A percentile compares a stretch with the other conserved stretches of the same genome.
These are phyloP conservation scores for Folsomia manolachei DNA, from an alignment of 2,888 invertebrate species.

Conservation along the genomic window DNA sequence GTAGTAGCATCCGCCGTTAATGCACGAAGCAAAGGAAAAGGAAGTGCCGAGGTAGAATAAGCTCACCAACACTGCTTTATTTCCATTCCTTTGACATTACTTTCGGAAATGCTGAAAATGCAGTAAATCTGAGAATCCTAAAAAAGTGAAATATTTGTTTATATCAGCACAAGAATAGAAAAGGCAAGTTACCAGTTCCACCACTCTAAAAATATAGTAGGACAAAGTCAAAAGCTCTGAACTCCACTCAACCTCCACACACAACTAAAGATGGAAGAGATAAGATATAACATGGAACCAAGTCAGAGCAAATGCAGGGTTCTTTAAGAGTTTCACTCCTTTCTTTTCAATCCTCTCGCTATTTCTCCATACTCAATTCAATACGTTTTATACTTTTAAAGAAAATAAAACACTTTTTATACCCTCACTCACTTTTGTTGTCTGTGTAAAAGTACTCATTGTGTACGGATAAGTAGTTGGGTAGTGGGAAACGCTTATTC, in stretches of 20 bases:
- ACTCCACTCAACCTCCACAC: not conserved
- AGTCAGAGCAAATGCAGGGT: not conserved
- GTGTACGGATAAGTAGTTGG: not conserved
- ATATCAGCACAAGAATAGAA: not conserved
- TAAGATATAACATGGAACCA: not conserved
- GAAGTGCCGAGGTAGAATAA: not conserved
- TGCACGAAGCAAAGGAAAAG: not conserved
- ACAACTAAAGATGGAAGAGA: not conserved
- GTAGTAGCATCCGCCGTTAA: not conserved
- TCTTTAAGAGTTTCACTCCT: not conserved
- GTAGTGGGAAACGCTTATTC: not conserved
- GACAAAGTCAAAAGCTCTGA: not conserved
- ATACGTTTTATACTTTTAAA: not conserved
- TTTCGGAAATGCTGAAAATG: constrained; percentile 3
- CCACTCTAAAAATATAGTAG: not conserved
- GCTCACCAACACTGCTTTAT: not conserved
- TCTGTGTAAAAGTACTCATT: not conserved
- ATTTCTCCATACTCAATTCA: not conserved
- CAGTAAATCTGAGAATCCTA: not conserved
- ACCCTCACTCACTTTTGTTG: not conserved
- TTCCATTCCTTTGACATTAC: constrained; percentile 5
- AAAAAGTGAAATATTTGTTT: not conserved
- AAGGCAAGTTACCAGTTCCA: not conserved
- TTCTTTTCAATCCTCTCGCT: not conserved
- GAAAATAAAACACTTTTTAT: not conserved